phyloP scores from a whole-genome alignment of 30 jellyfish, hydroid and myxozoan genomes.

The Sanderia malayensis region DNA sequence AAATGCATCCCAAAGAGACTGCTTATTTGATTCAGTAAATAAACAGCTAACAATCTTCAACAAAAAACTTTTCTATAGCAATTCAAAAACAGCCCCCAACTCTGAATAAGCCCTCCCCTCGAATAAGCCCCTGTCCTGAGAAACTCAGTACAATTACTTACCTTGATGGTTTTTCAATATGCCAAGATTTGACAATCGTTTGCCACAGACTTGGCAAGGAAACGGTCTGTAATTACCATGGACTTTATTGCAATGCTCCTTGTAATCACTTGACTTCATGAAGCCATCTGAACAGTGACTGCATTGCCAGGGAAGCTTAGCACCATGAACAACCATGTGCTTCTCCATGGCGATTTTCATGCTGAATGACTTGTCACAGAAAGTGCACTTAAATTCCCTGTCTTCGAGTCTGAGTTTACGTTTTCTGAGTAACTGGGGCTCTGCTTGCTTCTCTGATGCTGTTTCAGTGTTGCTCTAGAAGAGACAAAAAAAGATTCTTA shows the following conservation, averaged over 20 bases:
- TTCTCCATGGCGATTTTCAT: slow-evolving; percentile 50
- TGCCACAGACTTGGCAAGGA: slow-evolving; percentile 71
- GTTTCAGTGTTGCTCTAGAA: no score
- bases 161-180: slow-evolving; percentile 65
- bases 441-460: not conserved
- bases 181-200: slow-evolving; percentile 58
- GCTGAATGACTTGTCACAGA: slow-evolving; percentile 60
- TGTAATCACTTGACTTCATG: slow-evolving; percentile 62
- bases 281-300: slow-evolving; percentile 61
- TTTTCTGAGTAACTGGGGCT: not conserved
- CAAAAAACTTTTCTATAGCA: no score
- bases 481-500: no score
- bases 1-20: no score
- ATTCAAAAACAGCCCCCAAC: no score
- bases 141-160: not conserved
- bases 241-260: slow-evolving; percentile 59
- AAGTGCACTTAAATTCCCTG: slow-evolving; percentile 53
- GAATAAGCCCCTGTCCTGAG: not conserved
- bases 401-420: slow-evolving; percentile 28
- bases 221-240: slow-evolving; percentile 58
- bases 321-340: slow-evolving; percentile 65
- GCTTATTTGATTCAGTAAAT: no score
- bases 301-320: slow-evolving; percentile 68
- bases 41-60: no score
- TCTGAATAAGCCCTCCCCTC: no score